These are phyloP conservation scores for Leptopilina myrica DNA, from an alignment of 2,888 invertebrate species.

Conservation along the genomic window DNA sequence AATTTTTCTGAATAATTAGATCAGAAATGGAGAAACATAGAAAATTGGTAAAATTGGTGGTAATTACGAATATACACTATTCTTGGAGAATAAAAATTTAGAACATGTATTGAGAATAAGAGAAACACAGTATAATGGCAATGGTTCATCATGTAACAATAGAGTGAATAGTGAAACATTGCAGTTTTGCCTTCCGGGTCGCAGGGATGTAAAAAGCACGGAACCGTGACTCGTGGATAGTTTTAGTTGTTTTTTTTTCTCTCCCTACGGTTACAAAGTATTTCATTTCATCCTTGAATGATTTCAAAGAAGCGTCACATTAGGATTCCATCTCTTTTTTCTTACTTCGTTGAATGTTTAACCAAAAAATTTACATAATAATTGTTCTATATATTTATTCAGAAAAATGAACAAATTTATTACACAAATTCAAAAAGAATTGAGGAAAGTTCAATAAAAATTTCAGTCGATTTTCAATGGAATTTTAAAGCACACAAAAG, in stretches of 20 bases:
- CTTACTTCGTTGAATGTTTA: background rate
- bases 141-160: slow-evolving; percentile 27
- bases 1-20: too few species aligned
- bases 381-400: slow-evolving; percentile 6
- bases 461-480: background rate
- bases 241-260: slow-evolving; percentile 44
- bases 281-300: slow-evolving; percentile 58
- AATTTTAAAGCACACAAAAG: too few species aligned
- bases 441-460: background rate
- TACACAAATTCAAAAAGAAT: background rate
- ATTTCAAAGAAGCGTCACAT: slow-evolving; percentile 23
- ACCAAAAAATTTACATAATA: slow-evolving; percentile 19
- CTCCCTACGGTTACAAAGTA: slow-evolving; percentile 45
- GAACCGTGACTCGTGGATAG: slow-evolving; percentile 47
- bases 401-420: background rate
- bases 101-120: background rate
- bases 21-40: too few species aligned
- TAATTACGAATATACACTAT: too few species aligned
- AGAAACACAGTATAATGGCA: background rate
- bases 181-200: slow-evolving; percentile 37
- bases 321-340: background rate
- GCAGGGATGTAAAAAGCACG: slow-evolving; percentile 38
- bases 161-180: slow-evolving; percentile 30
- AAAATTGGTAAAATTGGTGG: too few species aligned
- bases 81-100: too few species aligned